phyloP scores from a whole-genome alignment of 2,113 vertebrate species.

The Tachysurus vachellii region DNA sequence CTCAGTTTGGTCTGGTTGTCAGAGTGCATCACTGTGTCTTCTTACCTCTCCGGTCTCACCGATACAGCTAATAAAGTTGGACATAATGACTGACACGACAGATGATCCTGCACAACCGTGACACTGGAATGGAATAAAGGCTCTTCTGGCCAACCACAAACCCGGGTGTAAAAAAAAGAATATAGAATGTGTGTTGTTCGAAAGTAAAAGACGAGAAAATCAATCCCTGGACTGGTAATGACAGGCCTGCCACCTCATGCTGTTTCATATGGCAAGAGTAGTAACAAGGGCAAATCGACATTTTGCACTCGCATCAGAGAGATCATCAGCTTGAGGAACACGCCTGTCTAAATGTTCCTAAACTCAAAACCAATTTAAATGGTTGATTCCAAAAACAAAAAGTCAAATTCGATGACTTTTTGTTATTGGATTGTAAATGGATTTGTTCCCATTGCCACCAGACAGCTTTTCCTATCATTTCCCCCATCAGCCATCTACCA shows the following conservation, averaged over 20 bases:
- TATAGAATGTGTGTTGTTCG: too few species aligned
- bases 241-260: background rate
- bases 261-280: background rate
- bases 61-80: background rate
- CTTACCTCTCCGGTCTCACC: background rate
- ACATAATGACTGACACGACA: background rate
- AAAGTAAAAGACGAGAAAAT: background rate
- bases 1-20: background rate
- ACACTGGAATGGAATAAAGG: background rate
- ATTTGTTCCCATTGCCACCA: background rate
- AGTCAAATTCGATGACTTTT: too few species aligned
- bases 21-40: background rate
- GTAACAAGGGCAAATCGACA: background rate
- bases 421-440: too few species aligned
- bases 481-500: background rate
- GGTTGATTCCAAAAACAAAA: background rate
- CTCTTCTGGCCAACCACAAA: background rate
- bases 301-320: background rate
- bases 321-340: background rate
- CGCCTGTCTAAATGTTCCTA: background rate
- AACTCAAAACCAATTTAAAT: background rate
- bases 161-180: background rate
- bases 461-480: background rate
- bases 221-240: background rate
- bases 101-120: background rate